Evolutionary conservation across 37 sponge, comb jelly and placozoan genomes (phyloP).

Genomic region (Spongilla lacustris): DNA sequence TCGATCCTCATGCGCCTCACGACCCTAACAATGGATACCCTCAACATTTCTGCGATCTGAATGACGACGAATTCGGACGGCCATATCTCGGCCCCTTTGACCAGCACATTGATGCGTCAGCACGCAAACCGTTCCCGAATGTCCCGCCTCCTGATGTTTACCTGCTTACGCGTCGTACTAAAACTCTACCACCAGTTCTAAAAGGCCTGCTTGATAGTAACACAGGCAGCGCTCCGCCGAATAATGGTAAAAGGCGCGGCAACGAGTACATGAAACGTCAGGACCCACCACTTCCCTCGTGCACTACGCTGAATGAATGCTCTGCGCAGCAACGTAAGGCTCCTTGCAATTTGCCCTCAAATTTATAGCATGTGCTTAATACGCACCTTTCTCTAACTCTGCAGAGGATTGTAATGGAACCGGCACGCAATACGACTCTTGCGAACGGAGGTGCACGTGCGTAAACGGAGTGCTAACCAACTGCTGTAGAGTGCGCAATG

Average conservation of each 20-base stretch:
- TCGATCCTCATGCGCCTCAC: constrained; percentile 12
- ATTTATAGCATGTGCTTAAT: too few relatives aligned
- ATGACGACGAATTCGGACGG: constrained; percentile 29
- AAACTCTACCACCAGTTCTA: background rate
- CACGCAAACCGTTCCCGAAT: background rate
- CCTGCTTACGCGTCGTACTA: background rate
- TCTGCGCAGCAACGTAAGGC: background rate
- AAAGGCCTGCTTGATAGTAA: background rate
- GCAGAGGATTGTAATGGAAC: constrained; percentile 4
- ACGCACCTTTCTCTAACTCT: background rate
- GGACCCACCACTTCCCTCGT: background rate
- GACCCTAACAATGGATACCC: constrained; percentile 25
- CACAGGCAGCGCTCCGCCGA: background rate
- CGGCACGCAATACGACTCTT: constrained; percentile 31
- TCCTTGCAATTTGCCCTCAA: background rate
- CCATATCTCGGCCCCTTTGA: constrained; percentile 25
- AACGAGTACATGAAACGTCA: background rate
- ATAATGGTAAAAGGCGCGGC: background rate
- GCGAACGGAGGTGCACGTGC: constrained; percentile 41
- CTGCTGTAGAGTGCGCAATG: constrained; percentile 52
- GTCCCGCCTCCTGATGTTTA: background rate
- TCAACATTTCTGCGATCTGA: constrained; percentile 21
- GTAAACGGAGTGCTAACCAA: constrained; percentile 1
- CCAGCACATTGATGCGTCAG: background rate
- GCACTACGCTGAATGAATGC: background rate